A percentile compares a stretch with the other conserved stretches of the same genome.
These are phyloP conservation scores for Penelope pileata DNA, from an alignment of 2,113 vertebrate species.

Conservation along the genomic window DNA sequence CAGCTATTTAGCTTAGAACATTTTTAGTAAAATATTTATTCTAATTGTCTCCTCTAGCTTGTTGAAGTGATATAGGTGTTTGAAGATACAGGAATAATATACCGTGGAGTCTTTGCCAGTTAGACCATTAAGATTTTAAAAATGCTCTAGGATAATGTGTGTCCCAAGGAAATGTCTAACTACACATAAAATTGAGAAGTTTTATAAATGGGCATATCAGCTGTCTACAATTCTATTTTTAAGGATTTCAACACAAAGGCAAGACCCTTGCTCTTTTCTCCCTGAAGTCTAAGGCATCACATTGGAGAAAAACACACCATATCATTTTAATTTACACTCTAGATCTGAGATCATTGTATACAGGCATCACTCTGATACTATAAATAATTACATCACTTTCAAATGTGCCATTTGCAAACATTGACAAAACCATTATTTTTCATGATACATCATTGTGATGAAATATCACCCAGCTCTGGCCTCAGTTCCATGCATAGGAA, in stretches of 20 bases:
- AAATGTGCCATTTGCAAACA: conserved; percentile 59
- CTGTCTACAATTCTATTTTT: background rate
- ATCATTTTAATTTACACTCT: conserved; percentile 60
- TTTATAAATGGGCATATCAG: background rate
- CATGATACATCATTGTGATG: conserved; percentile 40
- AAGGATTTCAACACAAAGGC: conserved; percentile 15
- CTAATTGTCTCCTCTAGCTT: conserved; percentile 47
- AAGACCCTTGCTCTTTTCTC: background rate
- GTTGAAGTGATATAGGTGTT: conserved; percentile 26
- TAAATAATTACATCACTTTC: conserved; percentile 73
- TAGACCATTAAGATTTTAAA: conserved; percentile 50
- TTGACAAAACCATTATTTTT: conserved; percentile 49
- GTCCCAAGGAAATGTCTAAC: background rate
- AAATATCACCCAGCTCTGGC: background rate
- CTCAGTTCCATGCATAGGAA: conserved; percentile 10
- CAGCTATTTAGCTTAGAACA: conserved; percentile 46
- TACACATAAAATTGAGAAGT: background rate
- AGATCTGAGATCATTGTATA: conserved; percentile 60
- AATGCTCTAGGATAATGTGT: background rate
- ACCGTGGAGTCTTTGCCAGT: conserved; percentile 37
- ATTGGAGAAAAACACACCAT: conserved; percentile 45
- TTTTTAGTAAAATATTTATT: conserved; percentile 72
- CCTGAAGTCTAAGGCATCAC: conserved; percentile 10
- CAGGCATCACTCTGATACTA: conserved; percentile 60
- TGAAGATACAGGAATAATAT: conserved; percentile 37